phyloP scores from a whole-genome alignment of 1,140 invertebrate species.

The Drosophila watanabei region DNA sequence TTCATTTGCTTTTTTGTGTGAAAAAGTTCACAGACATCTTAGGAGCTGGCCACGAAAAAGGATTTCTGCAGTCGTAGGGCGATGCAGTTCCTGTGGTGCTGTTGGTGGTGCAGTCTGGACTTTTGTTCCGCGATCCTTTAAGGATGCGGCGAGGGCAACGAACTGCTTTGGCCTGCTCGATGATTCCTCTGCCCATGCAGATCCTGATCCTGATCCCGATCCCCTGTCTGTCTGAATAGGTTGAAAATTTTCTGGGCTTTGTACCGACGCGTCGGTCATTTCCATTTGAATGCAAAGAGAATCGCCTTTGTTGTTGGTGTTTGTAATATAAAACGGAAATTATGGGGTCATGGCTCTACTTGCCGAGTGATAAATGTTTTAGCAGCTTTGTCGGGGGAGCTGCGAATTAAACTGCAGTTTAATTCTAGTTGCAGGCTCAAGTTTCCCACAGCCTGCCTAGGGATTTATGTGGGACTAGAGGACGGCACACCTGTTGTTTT shows the following conservation, averaged over 20 bases:
- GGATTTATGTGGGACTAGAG: slow-evolving; percentile 25
- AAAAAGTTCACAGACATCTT: slow-evolving; percentile 79
- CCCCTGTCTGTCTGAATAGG: slow-evolving; percentile 46
- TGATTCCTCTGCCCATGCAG: slow-evolving; percentile 20
- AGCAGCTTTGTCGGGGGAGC: slow-evolving; percentile 25
- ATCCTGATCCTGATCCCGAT: slow-evolving; percentile 21
- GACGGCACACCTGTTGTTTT: slow-evolving; percentile 56
- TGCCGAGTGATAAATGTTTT: slow-evolving; percentile 47
- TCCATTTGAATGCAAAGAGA: slow-evolving; percentile 58
- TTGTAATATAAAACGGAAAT: slow-evolving; percentile 50
- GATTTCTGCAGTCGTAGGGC: slow-evolving; percentile 34
- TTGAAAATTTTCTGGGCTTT: slow-evolving; percentile 32
- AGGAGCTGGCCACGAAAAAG: slow-evolving; percentile 36
- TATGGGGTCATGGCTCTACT: slow-evolving; percentile 74
- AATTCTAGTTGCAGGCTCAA: slow-evolving; percentile 10
- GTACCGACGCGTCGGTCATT: slow-evolving; percentile 37
- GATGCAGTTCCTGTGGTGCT: slow-evolving; percentile 43
- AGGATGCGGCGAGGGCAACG: slow-evolving; percentile 73
- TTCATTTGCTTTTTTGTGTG: slow-evolving; percentile 38
- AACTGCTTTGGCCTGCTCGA: slow-evolving; percentile 58
- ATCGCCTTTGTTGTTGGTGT: slow-evolving; percentile 38
- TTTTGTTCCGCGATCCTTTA: slow-evolving; percentile 61
- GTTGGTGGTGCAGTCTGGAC: slow-evolving; percentile 52
- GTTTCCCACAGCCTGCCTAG: slow-evolving; percentile 56
- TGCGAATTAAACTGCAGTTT: slow-evolving; percentile 9